Evolutionary conservation across 2,888 invertebrate species (phyloP).

Genomic region (Hydrotaea cyrtoneurina): DNA sequence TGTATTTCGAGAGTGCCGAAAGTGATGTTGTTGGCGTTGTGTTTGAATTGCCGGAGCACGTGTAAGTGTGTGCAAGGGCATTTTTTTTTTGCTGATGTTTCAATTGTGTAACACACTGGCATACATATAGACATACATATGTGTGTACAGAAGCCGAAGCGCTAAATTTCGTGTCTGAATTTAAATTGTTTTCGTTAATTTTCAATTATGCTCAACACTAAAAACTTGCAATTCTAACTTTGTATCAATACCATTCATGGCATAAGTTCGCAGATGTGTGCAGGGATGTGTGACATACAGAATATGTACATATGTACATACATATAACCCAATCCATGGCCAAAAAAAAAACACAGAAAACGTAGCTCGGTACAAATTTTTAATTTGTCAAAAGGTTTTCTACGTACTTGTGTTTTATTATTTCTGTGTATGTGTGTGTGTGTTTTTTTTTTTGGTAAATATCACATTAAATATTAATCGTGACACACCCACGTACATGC

Average conservation of each 20-base stretch:
- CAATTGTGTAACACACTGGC: neutral
- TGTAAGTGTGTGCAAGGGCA: neutral
- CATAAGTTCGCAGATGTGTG: neutral
- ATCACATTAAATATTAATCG: constrained; percentile 54
- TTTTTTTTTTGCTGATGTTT: neutral
- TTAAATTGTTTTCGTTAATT: constrained; percentile 67
- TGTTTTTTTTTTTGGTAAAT: constrained; percentile 20
- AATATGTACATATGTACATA: neutral
- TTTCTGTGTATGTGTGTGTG: too few species aligned
- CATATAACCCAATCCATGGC: neutral
- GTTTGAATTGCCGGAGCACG: neutral
- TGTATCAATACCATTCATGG: neutral
- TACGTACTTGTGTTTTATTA: constrained; percentile 5
- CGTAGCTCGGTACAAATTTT: neutral
- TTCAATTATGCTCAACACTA: constrained; percentile 57
- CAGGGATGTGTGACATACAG: neutral
- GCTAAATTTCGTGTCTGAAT: constrained; percentile 63
- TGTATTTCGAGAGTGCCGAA: constrained; percentile 52
- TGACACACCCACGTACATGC: constrained; percentile 24
- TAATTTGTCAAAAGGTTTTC: constrained; percentile 50
- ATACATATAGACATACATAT: neutral
- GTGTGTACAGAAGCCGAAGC: neutral
- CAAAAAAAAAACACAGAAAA: constrained; percentile 24
- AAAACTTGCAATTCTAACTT: constrained; percentile 37
- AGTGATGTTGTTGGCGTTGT: constrained; percentile 37